A percentile compares a stretch with the other conserved stretches of the same genome.
phyloP scores from a whole-genome alignment of 2,113 vertebrate species.

The Chamaea fasciata region DNA sequence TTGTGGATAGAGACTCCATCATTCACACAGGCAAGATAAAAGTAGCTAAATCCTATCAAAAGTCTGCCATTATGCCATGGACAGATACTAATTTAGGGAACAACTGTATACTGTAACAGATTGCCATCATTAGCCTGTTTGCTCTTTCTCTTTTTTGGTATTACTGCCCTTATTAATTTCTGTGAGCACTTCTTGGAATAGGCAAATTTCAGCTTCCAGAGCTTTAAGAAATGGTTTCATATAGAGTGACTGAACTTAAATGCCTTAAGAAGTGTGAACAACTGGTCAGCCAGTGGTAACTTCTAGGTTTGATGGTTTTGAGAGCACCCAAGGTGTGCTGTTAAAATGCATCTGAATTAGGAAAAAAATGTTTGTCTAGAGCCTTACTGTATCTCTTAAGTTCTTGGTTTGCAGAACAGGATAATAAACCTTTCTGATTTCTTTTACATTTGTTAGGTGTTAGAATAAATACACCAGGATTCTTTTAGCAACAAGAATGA shows the following conservation, averaged over 20 bases:
- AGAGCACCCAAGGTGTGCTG: neutral
- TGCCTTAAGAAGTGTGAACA: neutral
- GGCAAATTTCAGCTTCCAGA: neutral
- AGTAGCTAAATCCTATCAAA: neutral
- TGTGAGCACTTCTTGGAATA: neutral
- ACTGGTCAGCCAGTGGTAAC: neutral
- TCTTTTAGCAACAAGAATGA: neutral
- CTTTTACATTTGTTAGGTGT: neutral
- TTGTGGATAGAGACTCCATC: neutral
- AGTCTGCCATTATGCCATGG: neutral
- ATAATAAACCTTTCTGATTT: neutral
- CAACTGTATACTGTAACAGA: neutral
- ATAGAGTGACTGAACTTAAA: neutral
- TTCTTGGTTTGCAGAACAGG: neutral
- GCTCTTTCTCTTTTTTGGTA: neutral
- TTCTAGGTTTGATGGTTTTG: neutral
- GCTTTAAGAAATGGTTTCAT: neutral
- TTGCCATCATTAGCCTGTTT: neutral
- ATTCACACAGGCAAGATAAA: neutral
- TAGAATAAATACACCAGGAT: neutral
- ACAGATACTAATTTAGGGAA: neutral
- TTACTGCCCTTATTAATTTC: neutral
- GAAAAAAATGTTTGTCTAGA: neutral
- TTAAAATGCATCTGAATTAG: neutral
- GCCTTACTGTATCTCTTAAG: neutral